These are phyloP conservation scores for Lycodopsis pacificus DNA, from an alignment of 2,797 vertebrate species.

Conservation along the genomic window DNA sequence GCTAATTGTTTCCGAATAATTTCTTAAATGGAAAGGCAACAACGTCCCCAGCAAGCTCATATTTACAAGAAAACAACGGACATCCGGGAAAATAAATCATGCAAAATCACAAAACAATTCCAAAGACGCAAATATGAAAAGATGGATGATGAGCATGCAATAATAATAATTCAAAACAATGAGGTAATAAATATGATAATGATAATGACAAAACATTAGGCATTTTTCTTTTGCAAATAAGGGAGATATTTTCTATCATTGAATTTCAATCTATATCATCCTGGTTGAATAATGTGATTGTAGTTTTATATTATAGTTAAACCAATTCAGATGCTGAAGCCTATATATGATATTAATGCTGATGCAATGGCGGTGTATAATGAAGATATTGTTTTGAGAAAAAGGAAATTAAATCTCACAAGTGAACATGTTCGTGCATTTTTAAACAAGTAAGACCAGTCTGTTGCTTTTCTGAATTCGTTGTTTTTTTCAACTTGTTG, in stretches of 20 bases:
- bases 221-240: neutral
- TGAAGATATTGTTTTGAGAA: neutral
- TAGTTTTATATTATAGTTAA: neutral
- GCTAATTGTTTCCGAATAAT: constrained; percentile 32
- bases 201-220: neutral
- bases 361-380: neutral
- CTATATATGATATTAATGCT: neutral
- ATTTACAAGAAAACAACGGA: neutral
- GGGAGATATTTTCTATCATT: neutral
- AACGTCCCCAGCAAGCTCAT: constrained; percentile 4
- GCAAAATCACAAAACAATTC: neutral
- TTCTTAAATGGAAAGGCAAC: constrained; percentile 33
- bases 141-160: neutral
- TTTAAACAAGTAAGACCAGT: neutral
- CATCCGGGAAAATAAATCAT: neutral
- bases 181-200: neutral
- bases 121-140: constrained; percentile 1
- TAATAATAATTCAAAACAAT: neutral
- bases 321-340: neutral
- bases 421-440: neutral
- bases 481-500: constrained; percentile 10
- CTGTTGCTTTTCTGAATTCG: neutral
- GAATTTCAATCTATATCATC: neutral
- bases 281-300: constrained; percentile 6
- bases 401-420: neutral